These are phyloP conservation scores for Napeogenes sylphis DNA, from an alignment of 2,888 invertebrate genomes.

Conservation along the genomic window DNA sequence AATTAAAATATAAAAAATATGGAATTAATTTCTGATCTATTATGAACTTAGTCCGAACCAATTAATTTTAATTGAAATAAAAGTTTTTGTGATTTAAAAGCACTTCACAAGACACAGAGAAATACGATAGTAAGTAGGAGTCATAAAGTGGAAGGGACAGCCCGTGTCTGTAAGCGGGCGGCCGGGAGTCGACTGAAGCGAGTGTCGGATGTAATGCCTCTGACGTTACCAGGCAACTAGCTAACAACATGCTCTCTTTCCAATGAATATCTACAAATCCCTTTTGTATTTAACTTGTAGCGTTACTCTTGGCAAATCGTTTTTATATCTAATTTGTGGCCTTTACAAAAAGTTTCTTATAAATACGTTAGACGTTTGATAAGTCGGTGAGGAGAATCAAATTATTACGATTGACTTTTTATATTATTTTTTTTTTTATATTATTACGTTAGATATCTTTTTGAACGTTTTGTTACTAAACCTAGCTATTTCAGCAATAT, in stretches of 20 bases:
- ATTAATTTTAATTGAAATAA: neutral
- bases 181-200: slow-evolving; percentile 64
- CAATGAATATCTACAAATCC: slow-evolving; percentile 19
- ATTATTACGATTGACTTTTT: neutral
- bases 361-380: neutral
- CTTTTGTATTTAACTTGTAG: slow-evolving; percentile 25
- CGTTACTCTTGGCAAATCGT: slow-evolving; percentile 18
- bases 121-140: slow-evolving; percentile 8
- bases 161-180: slow-evolving; percentile 54
- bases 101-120: slow-evolving; percentile 9
- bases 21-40: neutral
- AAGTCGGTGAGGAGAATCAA: neutral
- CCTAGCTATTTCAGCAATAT: too few relatives aligned
- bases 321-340: slow-evolving; percentile 18
- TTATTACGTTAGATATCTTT: too few relatives aligned
- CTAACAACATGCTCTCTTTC: slow-evolving; percentile 58
- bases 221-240: slow-evolving; percentile 63
- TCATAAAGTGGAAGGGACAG: slow-evolving; percentile 33
- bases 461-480: too few relatives aligned
- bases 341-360: slow-evolving; percentile 8
- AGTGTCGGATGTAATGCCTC: slow-evolving; percentile 59
- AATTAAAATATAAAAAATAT: neutral
- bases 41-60: neutral
- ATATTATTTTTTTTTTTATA: too few relatives aligned
- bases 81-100: neutral